Conservation (phyloP, 2,797 vertebrate genomes). For the Anguilla megastoma region DNA sequence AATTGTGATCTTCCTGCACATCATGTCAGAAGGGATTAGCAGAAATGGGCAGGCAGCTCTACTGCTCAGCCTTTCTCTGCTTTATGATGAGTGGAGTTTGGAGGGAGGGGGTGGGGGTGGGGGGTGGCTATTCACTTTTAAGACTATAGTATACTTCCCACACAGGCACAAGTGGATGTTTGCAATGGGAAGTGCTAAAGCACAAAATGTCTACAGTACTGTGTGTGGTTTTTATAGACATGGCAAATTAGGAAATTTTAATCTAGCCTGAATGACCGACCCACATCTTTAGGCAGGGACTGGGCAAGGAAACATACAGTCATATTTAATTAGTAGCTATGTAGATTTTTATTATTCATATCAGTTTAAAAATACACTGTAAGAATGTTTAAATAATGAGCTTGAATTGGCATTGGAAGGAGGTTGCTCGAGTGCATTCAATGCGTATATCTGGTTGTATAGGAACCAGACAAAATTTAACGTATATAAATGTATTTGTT, state of each 20-base stretch:
- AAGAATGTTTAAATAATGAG: background rate
- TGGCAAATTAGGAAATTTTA: background rate
- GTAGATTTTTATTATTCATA: background rate
- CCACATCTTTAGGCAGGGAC: background rate
- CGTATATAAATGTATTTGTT: background rate
- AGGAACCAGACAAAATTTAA: background rate
- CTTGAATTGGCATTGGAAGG: background rate
- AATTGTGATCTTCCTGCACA: background rate
- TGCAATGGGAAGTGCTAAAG: background rate
- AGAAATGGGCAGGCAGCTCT: constrained; percentile 6
- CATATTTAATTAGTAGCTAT: background rate
- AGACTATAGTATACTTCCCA: background rate
- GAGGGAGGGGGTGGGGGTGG: background rate
- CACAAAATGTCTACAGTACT: background rate
- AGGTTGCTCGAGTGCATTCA: background rate
- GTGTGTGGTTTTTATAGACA: background rate
- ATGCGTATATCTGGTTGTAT: background rate
- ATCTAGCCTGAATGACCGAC: constrained; percentile 9
- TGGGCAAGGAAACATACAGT: background rate
- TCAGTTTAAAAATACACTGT: background rate
- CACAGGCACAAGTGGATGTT: background rate
- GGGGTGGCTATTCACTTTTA: background rate
- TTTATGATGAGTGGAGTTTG: background rate
- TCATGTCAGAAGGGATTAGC: constrained; percentile 5
- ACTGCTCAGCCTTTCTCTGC: background rate